Percentiles rank a stretch among this genome's conserved stretches.
These are phyloP conservation scores for Trimorus sp. DNA, from an alignment of 2,888 invertebrate species.

Conservation along the genomic window DNA sequence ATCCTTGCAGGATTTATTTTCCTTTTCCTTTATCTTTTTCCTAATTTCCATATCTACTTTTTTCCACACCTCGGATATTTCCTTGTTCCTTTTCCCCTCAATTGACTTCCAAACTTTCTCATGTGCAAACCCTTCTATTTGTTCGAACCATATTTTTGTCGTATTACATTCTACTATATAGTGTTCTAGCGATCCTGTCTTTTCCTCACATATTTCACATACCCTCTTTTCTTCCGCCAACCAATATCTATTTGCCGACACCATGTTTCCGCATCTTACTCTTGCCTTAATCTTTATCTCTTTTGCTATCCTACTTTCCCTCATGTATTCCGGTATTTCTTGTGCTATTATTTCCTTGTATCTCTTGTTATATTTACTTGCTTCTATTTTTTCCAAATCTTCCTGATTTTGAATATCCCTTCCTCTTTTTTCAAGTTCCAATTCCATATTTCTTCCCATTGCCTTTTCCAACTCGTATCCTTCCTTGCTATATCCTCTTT, in stretches of 20 bases:
- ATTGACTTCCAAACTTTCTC: constrained; percentile 3
- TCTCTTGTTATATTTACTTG: constrained; percentile 5
- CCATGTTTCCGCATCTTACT: too few relatives aligned
- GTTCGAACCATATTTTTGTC: constrained; percentile 33
- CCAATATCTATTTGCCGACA: too few relatives aligned
- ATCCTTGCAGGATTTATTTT: too few relatives aligned
- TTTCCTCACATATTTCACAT: too few relatives aligned
- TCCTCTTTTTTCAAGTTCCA: background rate
- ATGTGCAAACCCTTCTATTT: constrained; percentile 21
- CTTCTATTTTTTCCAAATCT: constrained; percentile 1
- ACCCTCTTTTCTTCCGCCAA: too few relatives aligned
- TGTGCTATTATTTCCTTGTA: background rate
- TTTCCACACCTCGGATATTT: constrained; percentile 13
- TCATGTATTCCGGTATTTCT: too few relatives aligned
- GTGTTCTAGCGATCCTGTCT: too few relatives aligned
- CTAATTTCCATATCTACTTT: background rate
- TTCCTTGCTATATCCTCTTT: constrained; percentile 4
- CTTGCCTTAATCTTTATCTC: too few relatives aligned
- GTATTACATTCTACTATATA: constrained; percentile 11
- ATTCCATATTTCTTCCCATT: background rate
- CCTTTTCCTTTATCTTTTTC: too few relatives aligned
- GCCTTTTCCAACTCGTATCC: background rate
- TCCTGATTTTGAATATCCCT: constrained; percentile 17
- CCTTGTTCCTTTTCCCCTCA: constrained; percentile 9
- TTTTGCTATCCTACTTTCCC: too few relatives aligned